Conservation (phyloP, 2,113 vertebrate species). For the Malurus cyaneus region DNA sequence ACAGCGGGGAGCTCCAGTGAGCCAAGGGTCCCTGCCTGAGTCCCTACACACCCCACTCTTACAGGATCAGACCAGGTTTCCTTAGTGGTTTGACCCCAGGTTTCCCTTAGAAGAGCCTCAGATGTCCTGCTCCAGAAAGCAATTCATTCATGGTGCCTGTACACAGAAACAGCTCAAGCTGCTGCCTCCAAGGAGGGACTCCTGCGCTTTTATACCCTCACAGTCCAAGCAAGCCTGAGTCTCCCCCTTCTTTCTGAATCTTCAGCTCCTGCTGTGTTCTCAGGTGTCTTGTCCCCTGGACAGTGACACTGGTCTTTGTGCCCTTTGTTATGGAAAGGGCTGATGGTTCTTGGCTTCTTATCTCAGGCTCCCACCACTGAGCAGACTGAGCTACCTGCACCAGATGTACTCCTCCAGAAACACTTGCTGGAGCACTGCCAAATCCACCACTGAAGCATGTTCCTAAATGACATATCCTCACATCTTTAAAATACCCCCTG, state of each 20-base stretch:
- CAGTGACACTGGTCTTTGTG: not conserved
- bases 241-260: not conserved
- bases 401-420: not conserved
- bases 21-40: no score
- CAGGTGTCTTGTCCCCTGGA: no score
- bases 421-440: not conserved
- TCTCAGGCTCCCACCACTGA: not conserved
- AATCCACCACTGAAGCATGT: not conserved
- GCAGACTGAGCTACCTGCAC: not conserved
- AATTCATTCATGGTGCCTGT: not conserved
- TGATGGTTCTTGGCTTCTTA: not conserved
- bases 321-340: not conserved
- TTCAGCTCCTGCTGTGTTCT: not conserved
- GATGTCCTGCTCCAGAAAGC: not conserved
- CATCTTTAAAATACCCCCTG: not conserved
- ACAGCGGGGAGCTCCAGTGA: not conserved
- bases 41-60: not conserved
- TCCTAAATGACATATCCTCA: not conserved
- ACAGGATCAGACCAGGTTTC: not conserved
- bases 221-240: not conserved
- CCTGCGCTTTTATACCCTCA: not conserved
- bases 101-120: not conserved
- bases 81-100: not conserved
- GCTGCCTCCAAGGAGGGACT: not conserved
- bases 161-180: fast-evolving